Evolutionary conservation across 2,113 vertebrate genomes (phyloP), one percentile per base, ranked within the genome.

Genomic region (Speoplatyrhinus poulsoni): DNA sequence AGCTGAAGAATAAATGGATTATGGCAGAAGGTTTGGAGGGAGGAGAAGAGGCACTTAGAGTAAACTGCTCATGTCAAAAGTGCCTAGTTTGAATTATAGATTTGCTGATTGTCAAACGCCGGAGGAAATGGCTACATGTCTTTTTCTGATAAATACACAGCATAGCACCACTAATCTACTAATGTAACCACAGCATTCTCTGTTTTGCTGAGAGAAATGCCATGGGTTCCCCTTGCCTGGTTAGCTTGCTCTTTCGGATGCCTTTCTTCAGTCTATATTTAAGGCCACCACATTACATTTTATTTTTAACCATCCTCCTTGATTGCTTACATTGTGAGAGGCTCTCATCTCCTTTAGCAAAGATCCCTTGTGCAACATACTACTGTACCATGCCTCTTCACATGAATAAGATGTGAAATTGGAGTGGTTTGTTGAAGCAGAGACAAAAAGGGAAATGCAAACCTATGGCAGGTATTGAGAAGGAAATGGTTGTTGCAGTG

Each of bases 351-450:
- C 77, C 68, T 69, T 79, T 56, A 69, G 79, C 57, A 66, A 84
- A 84, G 76, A 82, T 62, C 80, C 69, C 53, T 65, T 15, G 41
- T 41, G 59, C 75, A 62, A 75, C 80, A 78, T 79, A 26, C 2
- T 26, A 26, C 26, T 26, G 26, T 26, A 79, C 82, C 77, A 49
- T 67, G 64, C 80, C 56, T 67, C 76, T 46, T 1, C 16, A 60
- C 66, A 82, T 88, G 86, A 90, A 86, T 87, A 84, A 77, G 73
- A 80, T 41, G 84, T 70, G 71, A 85, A 81, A 72, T 55, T 66
- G 17, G 71, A 36, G 19, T 56, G 63, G 56, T 56, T 72, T 55
- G 52, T 62, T 79, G 79, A 80, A 85, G 82, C 55, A 19, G 64
- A 81, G 65, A 76, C 60, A 47, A 58, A 55, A 69, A n/a, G 46